Evolutionary conservation across 2,113 vertebrate species (phyloP).

Genomic region (Poicephalus meyeri): DNA sequence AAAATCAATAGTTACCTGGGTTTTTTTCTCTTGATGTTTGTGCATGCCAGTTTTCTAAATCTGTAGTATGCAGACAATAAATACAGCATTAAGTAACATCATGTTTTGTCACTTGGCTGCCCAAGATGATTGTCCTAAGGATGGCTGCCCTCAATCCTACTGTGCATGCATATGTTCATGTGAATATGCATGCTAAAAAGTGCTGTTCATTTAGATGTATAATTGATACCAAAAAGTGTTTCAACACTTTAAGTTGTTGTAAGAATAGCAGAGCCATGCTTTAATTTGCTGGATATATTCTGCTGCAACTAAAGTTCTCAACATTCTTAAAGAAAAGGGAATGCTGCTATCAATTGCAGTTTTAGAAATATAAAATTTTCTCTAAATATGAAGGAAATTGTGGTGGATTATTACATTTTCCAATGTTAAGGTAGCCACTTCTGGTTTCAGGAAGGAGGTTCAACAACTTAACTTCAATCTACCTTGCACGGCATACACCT

Average conservation of each 20-base stretch:
- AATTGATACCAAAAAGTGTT: neutral
- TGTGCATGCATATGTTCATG: neutral
- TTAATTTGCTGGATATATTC: neutral
- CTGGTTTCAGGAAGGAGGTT: conserved; percentile 86
- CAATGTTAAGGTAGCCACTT: neutral
- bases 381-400: neutral
- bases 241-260: neutral
- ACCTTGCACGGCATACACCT: conserved; percentile 88
- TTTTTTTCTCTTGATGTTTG: neutral
- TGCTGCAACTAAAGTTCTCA: neutral
- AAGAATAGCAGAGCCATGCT: neutral
- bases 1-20: neutral
- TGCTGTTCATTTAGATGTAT: neutral
- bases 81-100: neutral
- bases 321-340: neutral
- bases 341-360: neutral
- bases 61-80: neutral
- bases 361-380: neutral
- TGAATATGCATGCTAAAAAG: neutral
- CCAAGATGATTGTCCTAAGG: neutral
- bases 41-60: neutral
- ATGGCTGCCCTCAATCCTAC: neutral
- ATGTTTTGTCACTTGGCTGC: neutral
- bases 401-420: neutral
- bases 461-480: conserved; percentile 90